phyloP scores from a whole-genome alignment of 1,140 invertebrate genomes.

The Zaprionus africanus region DNA sequence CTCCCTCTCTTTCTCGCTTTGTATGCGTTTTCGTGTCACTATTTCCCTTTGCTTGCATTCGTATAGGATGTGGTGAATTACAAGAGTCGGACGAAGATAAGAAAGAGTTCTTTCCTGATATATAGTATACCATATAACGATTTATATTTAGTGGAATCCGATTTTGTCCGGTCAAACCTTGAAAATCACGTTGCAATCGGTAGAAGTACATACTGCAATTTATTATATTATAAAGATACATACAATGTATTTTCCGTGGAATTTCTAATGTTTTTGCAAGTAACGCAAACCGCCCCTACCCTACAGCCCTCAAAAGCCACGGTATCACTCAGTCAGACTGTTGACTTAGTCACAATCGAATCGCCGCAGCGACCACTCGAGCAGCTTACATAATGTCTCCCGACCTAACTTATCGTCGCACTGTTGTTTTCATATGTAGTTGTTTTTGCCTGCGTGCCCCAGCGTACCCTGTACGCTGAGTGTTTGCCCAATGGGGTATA shows the following conservation, averaged over 20 bases:
- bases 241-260: neutral
- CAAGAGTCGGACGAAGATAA: neutral
- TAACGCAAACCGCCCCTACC: neutral
- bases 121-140: neutral
- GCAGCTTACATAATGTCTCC: slow-evolving; percentile 25
- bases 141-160: neutral
- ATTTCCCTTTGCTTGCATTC: neutral
- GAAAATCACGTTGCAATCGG: neutral
- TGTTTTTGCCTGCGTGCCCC: neutral
- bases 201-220: neutral
- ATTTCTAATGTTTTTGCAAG: neutral
- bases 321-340: neutral
- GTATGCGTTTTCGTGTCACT: neutral
- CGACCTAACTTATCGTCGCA: slow-evolving; percentile 26
- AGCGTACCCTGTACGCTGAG: slow-evolving; percentile 10
- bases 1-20: neutral
- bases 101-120: neutral
- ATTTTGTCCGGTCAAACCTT: neutral
- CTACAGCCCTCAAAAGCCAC: neutral
- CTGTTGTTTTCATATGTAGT: neutral
- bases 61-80: neutral
- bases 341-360: slow-evolving; percentile 5
- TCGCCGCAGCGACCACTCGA: neutral
- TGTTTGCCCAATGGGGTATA: neutral
- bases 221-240: neutral